These are phyloP conservation scores for Tamias sibiricus DNA, from an alignment of 2,113 vertebrate genomes.

Conservation along the genomic window DNA sequence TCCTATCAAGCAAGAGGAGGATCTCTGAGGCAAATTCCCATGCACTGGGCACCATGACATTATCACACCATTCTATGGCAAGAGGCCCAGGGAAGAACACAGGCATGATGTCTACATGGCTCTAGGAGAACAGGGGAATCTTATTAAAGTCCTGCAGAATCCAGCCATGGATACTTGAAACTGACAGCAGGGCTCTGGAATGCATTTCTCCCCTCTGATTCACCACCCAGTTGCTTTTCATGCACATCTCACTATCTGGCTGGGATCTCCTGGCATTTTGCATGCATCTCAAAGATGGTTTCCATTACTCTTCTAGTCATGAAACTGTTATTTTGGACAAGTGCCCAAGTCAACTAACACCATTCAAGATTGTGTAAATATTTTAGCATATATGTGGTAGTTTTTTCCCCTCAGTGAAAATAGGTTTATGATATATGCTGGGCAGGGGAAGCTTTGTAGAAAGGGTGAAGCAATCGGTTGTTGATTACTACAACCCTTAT, in stretches of 20 bases:
- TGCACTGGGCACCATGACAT: not conserved
- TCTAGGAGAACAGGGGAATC: not conserved
- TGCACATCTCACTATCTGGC: slow-evolving; percentile 50
- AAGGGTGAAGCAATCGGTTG: not conserved
- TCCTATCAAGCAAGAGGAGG: not conserved
- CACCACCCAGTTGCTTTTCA: slow-evolving; percentile 49
- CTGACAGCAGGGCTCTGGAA: slow-evolving; percentile 59
- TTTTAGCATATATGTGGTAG: slow-evolving; percentile 9
- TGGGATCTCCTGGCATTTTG: slow-evolving; percentile 25
- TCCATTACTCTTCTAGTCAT: slow-evolving; percentile 60
- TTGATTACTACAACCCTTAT: slow-evolving; percentile 25
- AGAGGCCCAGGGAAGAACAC: not conserved
- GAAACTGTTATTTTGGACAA: slow-evolving; percentile 58
- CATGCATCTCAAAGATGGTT: slow-evolving; percentile 57
- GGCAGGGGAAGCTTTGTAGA: not conserved
- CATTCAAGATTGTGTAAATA: slow-evolving; percentile 41
- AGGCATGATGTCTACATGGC: not conserved
- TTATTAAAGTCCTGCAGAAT: not conserved
- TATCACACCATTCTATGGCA: not conserved
- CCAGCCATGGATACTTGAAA: not conserved
- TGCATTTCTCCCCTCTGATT: slow-evolving; percentile 53
- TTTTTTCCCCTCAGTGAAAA: slow-evolving; percentile 24
- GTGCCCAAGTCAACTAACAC: slow-evolving; percentile 16
- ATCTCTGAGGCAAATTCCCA: not conserved
- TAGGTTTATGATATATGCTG: not conserved